Percentiles rank a stretch among this genome's conserved stretches.
phyloP scores from a whole-genome alignment of 2,113 vertebrate species.

The Ovis aries region DNA sequence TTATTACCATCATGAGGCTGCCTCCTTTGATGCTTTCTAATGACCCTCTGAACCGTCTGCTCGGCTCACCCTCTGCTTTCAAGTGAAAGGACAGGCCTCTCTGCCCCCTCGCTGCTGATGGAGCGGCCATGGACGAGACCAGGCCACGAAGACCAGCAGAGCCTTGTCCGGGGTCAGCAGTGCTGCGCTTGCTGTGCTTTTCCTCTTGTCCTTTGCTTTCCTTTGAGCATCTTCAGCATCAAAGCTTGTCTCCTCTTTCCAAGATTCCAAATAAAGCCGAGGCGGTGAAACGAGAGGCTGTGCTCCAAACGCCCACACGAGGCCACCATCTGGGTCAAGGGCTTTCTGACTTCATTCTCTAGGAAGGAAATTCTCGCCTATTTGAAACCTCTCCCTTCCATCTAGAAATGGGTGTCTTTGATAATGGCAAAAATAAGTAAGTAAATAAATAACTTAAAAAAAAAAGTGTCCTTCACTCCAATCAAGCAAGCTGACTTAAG shows the following conservation, averaged over 20 bases:
- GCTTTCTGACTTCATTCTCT: slow-evolving; percentile 47
- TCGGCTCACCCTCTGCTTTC: slow-evolving; percentile 84
- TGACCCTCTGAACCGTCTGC: slow-evolving; percentile 87
- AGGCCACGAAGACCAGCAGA: slow-evolving; percentile 75
- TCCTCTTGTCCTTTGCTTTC: slow-evolving; percentile 79
- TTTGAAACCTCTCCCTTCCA: slow-evolving; percentile 56
- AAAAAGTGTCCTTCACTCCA: background rate
- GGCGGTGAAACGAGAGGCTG: slow-evolving; percentile 68
- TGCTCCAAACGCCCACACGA: slow-evolving; percentile 68
- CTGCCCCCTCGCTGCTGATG: slow-evolving; percentile 73
- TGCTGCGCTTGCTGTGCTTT: slow-evolving; percentile 72
- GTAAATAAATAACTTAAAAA: background rate
- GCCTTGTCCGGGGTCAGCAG: slow-evolving; percentile 80
- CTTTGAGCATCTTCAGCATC: slow-evolving; percentile 79
- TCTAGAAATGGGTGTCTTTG: background rate
- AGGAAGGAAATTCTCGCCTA: slow-evolving; percentile 56
- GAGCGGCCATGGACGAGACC: slow-evolving; percentile 78
- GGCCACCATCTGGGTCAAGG: slow-evolving; percentile 69
- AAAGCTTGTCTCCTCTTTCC: slow-evolving; percentile 76
- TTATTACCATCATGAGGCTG: slow-evolving; percentile 92
- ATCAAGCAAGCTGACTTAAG: slow-evolving; percentile 54
- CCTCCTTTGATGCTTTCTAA: slow-evolving; percentile 92
- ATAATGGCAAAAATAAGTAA: background rate
- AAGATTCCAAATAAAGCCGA: slow-evolving; percentile 78
- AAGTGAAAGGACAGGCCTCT: slow-evolving; percentile 82